Percentiles rank a stretch among this genome's conserved stretches.
These are phyloP conservation scores for Onychomys leucogaster DNA, from an alignment of 2,797 vertebrate genomes.

Conservation along the genomic window DNA sequence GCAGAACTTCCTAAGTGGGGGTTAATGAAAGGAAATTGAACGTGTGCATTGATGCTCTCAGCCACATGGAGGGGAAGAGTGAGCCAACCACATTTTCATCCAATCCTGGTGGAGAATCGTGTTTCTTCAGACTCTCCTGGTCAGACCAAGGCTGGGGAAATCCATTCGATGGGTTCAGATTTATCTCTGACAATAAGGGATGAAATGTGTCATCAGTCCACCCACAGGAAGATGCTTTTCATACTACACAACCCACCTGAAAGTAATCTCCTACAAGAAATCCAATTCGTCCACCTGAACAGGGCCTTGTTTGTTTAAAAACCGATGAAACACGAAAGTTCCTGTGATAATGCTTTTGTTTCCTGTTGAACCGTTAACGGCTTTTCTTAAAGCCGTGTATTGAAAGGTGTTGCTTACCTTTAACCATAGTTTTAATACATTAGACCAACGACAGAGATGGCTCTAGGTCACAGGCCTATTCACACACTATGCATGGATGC, in stretches of 20 bases:
- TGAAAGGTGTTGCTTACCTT: not conserved
- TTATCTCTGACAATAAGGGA: slow-evolving; percentile 47
- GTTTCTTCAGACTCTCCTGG: not conserved
- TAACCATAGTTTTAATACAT: not conserved
- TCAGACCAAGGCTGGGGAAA: slow-evolving; percentile 19
- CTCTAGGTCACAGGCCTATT: not conserved
- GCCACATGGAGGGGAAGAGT: not conserved
- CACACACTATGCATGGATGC: not conserved
- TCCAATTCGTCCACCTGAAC: not conserved
- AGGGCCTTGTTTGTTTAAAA: not conserved
- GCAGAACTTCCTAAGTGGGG: slow-evolving; percentile 78
- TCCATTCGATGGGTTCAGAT: slow-evolving; percentile 14
- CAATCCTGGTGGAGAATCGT: slow-evolving; percentile 52
- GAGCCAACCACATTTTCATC: not conserved
- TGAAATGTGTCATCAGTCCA: not conserved
- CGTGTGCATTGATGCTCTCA: not conserved
- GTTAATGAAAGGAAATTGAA: slow-evolving; percentile 79
- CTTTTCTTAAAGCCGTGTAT: not conserved
- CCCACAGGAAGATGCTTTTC: slow-evolving; percentile 9
- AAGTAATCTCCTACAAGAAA: slow-evolving; percentile 1
- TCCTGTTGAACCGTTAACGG: slow-evolving; percentile 25
- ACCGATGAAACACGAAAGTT: slow-evolving; percentile 10
- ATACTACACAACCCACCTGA: not conserved
- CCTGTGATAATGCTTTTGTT: not conserved
- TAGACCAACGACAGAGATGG: not conserved